Evolutionary conservation across 2,888 invertebrate species (phyloP).

Genomic region (Stenoptilia bipunctidactyla): DNA sequence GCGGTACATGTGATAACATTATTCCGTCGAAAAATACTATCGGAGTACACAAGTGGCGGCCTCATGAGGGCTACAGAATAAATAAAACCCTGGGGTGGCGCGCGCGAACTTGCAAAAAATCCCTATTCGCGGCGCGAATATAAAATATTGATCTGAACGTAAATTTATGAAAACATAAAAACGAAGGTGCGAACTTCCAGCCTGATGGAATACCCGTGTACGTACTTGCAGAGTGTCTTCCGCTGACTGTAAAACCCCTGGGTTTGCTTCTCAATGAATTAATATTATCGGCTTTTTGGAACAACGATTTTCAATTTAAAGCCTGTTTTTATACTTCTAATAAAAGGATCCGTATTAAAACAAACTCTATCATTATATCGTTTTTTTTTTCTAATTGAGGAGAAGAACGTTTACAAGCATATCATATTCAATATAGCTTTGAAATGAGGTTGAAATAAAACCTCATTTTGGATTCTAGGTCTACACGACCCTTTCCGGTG

Average conservation of each 20-base stretch:
- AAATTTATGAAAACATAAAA: slow-evolving; percentile 68
- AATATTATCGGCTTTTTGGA: background rate
- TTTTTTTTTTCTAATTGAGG: no score
- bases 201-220: slow-evolving; percentile 51
- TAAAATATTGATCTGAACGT: slow-evolving; percentile 63
- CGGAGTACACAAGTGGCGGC: slow-evolving; percentile 45
- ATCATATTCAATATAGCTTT: no score
- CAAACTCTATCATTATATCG: no score
- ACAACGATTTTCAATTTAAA: background rate
- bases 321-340: no score
- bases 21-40: slow-evolving; percentile 53
- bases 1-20: slow-evolving; percentile 42
- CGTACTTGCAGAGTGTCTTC: slow-evolving; percentile 13
- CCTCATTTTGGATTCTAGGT: no score
- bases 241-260: slow-evolving; percentile 21
- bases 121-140: slow-evolving; percentile 48
- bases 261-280: background rate
- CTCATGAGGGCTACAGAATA: slow-evolving; percentile 45
- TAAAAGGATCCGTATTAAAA: no score
- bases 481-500: no score
- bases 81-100: slow-evolving; percentile 34
- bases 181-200: slow-evolving; percentile 40
- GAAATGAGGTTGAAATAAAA: no score
- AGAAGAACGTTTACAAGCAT: no score
- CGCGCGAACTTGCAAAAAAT: slow-evolving; percentile 41